Evolutionary conservation across 2,113 vertebrate genomes (phyloP), one percentile per base, ranked within the genome.

Genomic region (Tautogolabrus adspersus): DNA sequence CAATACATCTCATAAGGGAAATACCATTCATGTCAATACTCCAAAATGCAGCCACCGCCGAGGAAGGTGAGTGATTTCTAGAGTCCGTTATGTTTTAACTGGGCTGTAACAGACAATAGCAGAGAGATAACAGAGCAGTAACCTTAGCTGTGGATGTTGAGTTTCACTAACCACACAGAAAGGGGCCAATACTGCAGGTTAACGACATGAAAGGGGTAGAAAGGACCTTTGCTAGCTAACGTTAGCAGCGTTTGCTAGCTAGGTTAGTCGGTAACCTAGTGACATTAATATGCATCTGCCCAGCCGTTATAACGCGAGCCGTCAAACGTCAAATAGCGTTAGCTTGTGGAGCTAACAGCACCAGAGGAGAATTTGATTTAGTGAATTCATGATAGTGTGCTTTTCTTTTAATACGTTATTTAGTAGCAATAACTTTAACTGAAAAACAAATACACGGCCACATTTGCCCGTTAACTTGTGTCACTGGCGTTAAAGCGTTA

Each of bases 31-130:
- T 94, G 94, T 94, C 94, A 93, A 94, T 86, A 89, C 93, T 93
- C 81, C 94, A 96, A 94, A 93, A 98, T 97, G 97, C 97, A 98
- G 96, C 97, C 97, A 82, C 97, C 97, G 92, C 97, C 97, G 94
- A 96, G 97, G 95, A 97, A 97, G 97, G 97, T 97, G 94, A 95
- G 95, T 89, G 75, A 81, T 90, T 76, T 65, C 72, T 54, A 37
- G 65, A 54, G 73, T 75, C 87, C 87, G 87, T 88, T 90, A 86
- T 89, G 77, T 87, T 77, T 64, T 34, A 77, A 54, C 66, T 23
- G 58, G n/a, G 55, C 62, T 37, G 63, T 12, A 10, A 13, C 52
- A 65, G 65, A 89, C 88, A 86, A 83, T 83, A 83, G 88, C 79
- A 64, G n/a, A 44, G 69, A 64, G 70, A 59, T 62, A 81, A 82